Evolutionary conservation across 2,888 invertebrate genomes (phyloP).

Genomic region (Orchesellides sinensis): DNA sequence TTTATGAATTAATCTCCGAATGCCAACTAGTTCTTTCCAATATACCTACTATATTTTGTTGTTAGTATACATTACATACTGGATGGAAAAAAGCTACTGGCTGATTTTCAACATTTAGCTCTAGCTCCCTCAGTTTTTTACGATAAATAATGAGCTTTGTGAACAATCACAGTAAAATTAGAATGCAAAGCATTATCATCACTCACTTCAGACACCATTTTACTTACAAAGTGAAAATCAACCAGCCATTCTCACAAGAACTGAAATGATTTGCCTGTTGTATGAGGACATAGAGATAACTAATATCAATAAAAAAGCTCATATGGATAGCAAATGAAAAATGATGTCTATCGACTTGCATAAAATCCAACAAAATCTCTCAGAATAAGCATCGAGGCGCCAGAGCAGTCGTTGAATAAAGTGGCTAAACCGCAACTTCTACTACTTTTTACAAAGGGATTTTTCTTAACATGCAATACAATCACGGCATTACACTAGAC

Average conservation of each 20-base stretch:
- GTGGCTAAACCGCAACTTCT: conserved; percentile 60
- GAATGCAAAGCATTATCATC: too few relatives aligned
- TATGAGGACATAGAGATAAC: background rate
- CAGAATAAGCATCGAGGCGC: conserved; percentile 67
- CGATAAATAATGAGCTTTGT: too few relatives aligned
- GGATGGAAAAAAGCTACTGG: too few relatives aligned
- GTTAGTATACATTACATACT: too few relatives aligned
- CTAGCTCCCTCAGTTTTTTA: too few relatives aligned
- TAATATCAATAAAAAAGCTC: conserved; percentile 9
- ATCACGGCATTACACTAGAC: conserved; percentile 25
- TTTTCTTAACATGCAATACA: conserved; percentile 57
- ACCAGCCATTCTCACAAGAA: background rate
- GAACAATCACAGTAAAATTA: too few relatives aligned
- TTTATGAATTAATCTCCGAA: too few relatives aligned
- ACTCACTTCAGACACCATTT: too few relatives aligned
- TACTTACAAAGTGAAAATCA: conserved; percentile 1
- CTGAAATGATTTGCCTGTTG: background rate
- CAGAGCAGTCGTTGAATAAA: conserved; percentile 61
- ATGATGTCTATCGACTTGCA: conserved; percentile 46
- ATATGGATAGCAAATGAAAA: conserved; percentile 16
- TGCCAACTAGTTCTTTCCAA: too few relatives aligned
- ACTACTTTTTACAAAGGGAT: conserved; percentile 51
- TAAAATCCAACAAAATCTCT: conserved; percentile 65
- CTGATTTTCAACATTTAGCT: too few relatives aligned
- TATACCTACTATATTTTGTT: too few relatives aligned